phyloP scores from a whole-genome alignment of 2,113 vertebrate genomes.

The Catharus bicknelli region DNA sequence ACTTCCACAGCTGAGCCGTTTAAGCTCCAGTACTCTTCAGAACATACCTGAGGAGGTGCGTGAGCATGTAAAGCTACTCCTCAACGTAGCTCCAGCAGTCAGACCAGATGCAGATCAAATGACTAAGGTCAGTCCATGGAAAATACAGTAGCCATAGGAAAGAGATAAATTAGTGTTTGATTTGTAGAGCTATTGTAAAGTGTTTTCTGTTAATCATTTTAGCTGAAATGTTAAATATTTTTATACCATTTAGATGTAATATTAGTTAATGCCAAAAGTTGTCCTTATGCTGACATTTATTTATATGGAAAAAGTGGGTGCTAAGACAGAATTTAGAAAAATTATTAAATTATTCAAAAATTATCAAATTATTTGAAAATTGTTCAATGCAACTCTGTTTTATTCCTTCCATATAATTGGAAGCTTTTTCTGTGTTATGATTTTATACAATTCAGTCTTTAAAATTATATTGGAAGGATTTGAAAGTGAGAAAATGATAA shows the following conservation, averaged over 20 bases:
- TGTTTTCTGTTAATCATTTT: background rate
- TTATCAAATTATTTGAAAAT: background rate
- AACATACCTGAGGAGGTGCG: constrained; percentile 91
- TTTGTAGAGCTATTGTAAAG: background rate
- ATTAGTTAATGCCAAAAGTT: background rate
- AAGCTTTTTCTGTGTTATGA: background rate
- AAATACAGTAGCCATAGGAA: background rate
- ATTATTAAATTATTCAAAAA: background rate
- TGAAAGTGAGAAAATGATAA: background rate
- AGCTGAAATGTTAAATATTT: background rate
- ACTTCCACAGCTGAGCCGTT: constrained; percentile 85
- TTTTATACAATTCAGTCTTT: background rate
- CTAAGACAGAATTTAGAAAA: background rate
- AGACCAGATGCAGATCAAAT: constrained; percentile 97
- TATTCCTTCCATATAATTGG: background rate
- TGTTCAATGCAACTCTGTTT: background rate
- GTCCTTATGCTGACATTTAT: background rate
- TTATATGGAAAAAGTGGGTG: background rate
- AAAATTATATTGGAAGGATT: background rate
- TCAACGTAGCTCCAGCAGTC: constrained; percentile 91
- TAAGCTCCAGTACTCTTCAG: constrained; percentile 83
- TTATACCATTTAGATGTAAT: background rate
- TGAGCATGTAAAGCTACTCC: constrained; percentile 92
- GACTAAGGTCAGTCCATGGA: constrained; percentile 85
- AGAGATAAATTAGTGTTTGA: background rate